These are phyloP conservation scores for Gopherus flavomarginatus DNA, from an alignment of 2,113 vertebrate species.

Conservation along the genomic window DNA sequence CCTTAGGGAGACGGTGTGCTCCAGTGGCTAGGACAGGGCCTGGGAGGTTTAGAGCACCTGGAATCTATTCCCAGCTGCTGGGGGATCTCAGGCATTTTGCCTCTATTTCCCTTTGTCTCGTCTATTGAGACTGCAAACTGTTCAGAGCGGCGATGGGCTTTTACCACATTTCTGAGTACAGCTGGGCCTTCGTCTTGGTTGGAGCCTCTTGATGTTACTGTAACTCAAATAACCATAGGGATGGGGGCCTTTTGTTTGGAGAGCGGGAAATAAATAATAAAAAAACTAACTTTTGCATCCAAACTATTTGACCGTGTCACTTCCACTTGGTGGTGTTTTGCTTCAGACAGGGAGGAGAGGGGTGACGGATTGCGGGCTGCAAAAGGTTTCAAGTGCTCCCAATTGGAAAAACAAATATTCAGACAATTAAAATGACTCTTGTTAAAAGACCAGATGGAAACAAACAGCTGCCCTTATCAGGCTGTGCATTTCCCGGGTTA, in stretches of 20 bases:
- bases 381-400: conserved; percentile 53
- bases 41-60: background rate
- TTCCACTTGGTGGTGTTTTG: conserved; percentile 54
- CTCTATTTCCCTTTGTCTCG: background rate
- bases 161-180: background rate
- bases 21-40: too few relatives aligned
- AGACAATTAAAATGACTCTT: conserved; percentile 38
- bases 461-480: conserved; percentile 12
- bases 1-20: background rate
- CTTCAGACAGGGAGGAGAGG: conserved; percentile 28
- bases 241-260: background rate
- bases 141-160: background rate
- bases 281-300: background rate
- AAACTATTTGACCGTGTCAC: conserved; percentile 27
- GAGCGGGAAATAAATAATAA: conserved; percentile 19
- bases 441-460: conserved; percentile 45
- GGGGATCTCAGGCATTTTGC: too few relatives aligned
- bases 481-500: conserved; percentile 27
- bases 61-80: background rate
- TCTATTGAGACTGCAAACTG: background rate
- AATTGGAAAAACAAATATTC: conserved; percentile 67
- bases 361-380: conserved; percentile 19
- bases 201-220: background rate
- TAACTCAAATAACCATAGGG: background rate
- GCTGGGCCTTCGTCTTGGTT: background rate